These are phyloP conservation scores for Sminthopsis crassicaudata DNA, from an alignment of 2,113 vertebrate genomes.

Conservation along the genomic window DNA sequence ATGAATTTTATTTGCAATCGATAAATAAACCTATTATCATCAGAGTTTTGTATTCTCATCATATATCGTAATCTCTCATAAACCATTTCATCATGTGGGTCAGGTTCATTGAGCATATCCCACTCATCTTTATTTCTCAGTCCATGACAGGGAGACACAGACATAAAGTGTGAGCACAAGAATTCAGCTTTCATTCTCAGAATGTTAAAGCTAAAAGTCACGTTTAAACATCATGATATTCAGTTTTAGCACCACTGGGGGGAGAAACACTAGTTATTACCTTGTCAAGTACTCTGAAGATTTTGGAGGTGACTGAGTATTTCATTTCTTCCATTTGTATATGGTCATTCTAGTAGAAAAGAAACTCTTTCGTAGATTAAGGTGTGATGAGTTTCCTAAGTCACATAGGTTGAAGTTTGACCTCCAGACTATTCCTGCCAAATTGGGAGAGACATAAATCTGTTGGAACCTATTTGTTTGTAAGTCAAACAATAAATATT, in stretches of 20 bases:
- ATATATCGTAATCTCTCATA: slow-evolving; percentile 80
- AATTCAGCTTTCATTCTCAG: slow-evolving; percentile 62
- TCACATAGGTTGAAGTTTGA: slow-evolving; percentile 5
- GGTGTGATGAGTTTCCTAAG: not conserved
- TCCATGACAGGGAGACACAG: slow-evolving; percentile 40
- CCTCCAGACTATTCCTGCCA: slow-evolving; percentile 51
- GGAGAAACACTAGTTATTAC: slow-evolving; percentile 44
- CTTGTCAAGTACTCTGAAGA: slow-evolving; percentile 50
- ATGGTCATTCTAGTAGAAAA: slow-evolving; percentile 46
- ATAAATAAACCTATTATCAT: slow-evolving; percentile 85
- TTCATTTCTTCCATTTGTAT: slow-evolving; percentile 61
- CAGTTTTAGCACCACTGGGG: not conserved
- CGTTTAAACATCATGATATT: slow-evolving; percentile 57
- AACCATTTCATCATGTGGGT: slow-evolving; percentile 66
- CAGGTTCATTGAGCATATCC: slow-evolving; percentile 61
- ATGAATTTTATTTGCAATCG: slow-evolving; percentile 86
- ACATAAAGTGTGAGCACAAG: slow-evolving; percentile 40
- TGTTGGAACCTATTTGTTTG: not conserved
- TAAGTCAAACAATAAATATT: not conserved
- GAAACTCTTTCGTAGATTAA: not conserved
- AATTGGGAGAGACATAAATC: slow-evolving; percentile 15
- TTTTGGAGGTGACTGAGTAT: slow-evolving; percentile 38
- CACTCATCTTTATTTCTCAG: slow-evolving; percentile 74
- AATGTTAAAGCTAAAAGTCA: slow-evolving; percentile 58
- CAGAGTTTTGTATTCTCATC: slow-evolving; percentile 81